Base-by-base conservation (phyloP, 1,140 invertebrate species). In the Bilobella aurantiaca region DNA sequence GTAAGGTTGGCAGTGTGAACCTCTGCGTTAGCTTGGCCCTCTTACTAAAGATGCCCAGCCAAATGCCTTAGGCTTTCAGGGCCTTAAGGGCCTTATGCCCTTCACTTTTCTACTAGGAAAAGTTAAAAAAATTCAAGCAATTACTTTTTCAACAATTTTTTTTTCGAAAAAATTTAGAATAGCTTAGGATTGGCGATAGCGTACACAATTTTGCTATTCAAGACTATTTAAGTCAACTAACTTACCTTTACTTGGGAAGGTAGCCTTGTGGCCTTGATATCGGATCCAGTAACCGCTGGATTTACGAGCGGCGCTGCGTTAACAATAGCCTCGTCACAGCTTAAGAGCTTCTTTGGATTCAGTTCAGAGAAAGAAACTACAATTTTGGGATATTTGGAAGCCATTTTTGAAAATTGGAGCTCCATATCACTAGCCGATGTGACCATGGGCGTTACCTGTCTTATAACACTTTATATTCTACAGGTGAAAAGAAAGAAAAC, bases 261-360 rank as follows among this genome's bases (percentile, higher is more conserved):
- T 69, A 91, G 95, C 67, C 79, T 96, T 23, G 87, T 96, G 58
- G 91, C 93, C 77, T 96, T 95, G 76, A 95, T 97, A 75, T 94
- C 93, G 0, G 84, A 90, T 57, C 91, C 93, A 2, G 93, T 96
- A 42, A 65, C 67, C 16, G 29, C 63, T 1, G 89, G 89, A 1
- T 93, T 93, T 74, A 93, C 90, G 0, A 90, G 89, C 16, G 91
- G 91, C 0, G 91, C 90, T 1, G 89, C 91, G 28, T 87, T 94
- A 63, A 91, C 90, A 57, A 93, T 93, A 53, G 88, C 87, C 1
- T 86, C 87, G 57, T 86, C 88, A 16, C 91, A 93, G 79, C 78
- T 93, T 27, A 93, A 90, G 77, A 85, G 86, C 73, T 82, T 91
- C 53, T 78, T 90, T 1, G 89, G 88, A 1, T 77, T 90, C 1